These are phyloP conservation scores for Dicyrtoma fusca DNA, from an alignment of 2,888 invertebrate species.

Conservation along the genomic window DNA sequence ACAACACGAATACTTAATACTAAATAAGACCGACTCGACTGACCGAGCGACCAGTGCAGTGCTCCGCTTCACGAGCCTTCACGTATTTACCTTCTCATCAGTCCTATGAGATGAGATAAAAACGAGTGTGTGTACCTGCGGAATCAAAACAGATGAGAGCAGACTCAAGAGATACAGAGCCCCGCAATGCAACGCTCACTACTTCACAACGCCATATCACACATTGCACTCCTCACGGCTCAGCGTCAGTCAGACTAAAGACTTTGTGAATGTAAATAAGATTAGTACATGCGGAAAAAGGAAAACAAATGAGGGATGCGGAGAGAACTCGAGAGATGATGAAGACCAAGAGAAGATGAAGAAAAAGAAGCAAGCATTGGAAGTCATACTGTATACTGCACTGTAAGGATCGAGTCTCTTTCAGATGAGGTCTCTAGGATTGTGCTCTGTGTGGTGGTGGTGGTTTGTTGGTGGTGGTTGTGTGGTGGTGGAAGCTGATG, in stretches of 20 bases:
- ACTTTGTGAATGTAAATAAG: constrained; percentile 25
- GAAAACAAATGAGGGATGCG: constrained; percentile 19
- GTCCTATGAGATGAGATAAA: no score
- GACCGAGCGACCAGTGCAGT: no score
- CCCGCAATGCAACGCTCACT: constrained; percentile 10
- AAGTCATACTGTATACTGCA: no score
- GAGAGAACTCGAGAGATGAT: not conserved
- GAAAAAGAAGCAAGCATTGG: not conserved
- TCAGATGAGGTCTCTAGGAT: no score
- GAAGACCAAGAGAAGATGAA: not conserved
- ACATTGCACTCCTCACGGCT: no score
- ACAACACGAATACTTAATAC: not conserved
- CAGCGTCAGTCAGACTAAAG: not conserved
- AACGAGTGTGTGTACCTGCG: no score
- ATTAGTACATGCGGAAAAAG: constrained; percentile 21
- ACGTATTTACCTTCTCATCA: no score
- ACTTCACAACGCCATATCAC: not conserved
- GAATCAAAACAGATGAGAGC: no score
- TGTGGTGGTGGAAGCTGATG: not conserved
- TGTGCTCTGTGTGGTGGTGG: not conserved
- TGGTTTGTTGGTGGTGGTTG: not conserved
- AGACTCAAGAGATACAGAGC: not conserved
- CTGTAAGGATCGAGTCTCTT: no score
- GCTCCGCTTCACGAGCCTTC: no score
- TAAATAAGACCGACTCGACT: no score